Percentiles rank a stretch among this genome's conserved stretches.
phyloP scores from a whole-genome alignment of 2,888 invertebrate species.

The Idaea straminata region DNA sequence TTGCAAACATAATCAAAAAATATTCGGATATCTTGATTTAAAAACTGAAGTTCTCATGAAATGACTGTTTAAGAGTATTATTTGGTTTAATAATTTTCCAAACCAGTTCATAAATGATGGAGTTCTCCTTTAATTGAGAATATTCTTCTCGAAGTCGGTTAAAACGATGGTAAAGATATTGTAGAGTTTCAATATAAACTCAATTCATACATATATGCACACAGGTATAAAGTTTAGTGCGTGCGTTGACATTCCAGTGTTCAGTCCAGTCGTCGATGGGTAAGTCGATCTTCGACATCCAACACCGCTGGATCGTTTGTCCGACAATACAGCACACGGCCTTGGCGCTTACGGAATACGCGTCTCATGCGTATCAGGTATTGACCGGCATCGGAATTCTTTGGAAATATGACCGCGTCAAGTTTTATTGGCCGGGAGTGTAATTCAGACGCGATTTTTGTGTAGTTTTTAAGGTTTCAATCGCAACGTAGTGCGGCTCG shows the following conservation, averaged over 20 bases:
- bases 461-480: background rate
- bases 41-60: too few relatives aligned
- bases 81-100: too few relatives aligned
- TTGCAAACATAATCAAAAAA: too few relatives aligned
- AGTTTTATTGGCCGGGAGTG: background rate
- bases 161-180: too few relatives aligned
- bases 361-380: slow-evolving; percentile 69
- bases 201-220: background rate
- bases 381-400: slow-evolving; percentile 36
- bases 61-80: too few relatives aligned
- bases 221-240: slow-evolving; percentile 30
- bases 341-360: slow-evolving; percentile 68
- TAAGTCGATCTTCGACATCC: slow-evolving; percentile 64
- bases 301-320: slow-evolving; percentile 60
- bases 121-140: too few relatives aligned
- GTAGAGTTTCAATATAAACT: too few relatives aligned
- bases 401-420: slow-evolving; percentile 47
- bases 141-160: too few relatives aligned
- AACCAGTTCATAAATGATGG: too few relatives aligned
- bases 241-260: slow-evolving; percentile 55
- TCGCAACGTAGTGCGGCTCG: too few relatives aligned
- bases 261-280: slow-evolving; percentile 61
- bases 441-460: background rate
- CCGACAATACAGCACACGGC: slow-evolving; percentile 67
- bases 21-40: too few relatives aligned